These are phyloP conservation scores for Hiodon tergisus DNA, from an alignment of 2,113 vertebrate genomes.

Conservation along the genomic window DNA sequence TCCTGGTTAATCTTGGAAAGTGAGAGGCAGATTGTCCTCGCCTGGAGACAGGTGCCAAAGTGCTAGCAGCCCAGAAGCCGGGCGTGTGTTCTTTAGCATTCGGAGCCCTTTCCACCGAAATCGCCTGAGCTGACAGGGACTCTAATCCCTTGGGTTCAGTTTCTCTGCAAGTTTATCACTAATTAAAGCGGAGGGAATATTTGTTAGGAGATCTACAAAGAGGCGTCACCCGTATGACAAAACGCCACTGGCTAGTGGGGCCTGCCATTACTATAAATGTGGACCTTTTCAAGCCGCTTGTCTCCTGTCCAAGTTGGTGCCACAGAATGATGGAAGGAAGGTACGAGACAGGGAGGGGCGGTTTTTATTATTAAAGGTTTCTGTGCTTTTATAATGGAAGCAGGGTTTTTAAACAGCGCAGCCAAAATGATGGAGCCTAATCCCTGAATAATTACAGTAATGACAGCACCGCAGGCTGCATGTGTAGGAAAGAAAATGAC, in stretches of 20 bases:
- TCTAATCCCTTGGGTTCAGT: not conserved
- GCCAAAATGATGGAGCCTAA: slow-evolving; percentile 30
- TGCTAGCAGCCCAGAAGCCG: not conserved
- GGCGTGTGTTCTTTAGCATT: not conserved
- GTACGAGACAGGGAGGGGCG: not conserved
- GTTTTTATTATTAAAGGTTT: not conserved
- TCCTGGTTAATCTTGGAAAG: not conserved
- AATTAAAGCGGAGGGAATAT: slow-evolving; percentile 22
- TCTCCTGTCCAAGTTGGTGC: not conserved
- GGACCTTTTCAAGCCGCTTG: no score
- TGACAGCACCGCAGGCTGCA: slow-evolving; percentile 23
- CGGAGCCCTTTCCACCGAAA: not conserved
- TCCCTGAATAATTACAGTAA: slow-evolving; percentile 41
- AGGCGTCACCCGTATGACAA: not conserved
- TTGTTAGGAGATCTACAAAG: not conserved
- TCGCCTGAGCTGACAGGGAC: slow-evolving; percentile 22
- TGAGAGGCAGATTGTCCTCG: not conserved
- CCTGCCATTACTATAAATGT: no score
- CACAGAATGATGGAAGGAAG: not conserved
- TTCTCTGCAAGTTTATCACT: not conserved
- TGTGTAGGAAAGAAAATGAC: not conserved
- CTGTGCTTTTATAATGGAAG: slow-evolving; percentile 31
- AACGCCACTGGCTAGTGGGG: not conserved
- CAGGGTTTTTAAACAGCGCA: slow-evolving; percentile 19
- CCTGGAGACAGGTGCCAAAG: slow-evolving; percentile 13